Evolutionary conservation across 2,888 invertebrate species (phyloP), one percentile per base, ranked within the genome.

Genomic region (Drosophila macrospina): DNA sequence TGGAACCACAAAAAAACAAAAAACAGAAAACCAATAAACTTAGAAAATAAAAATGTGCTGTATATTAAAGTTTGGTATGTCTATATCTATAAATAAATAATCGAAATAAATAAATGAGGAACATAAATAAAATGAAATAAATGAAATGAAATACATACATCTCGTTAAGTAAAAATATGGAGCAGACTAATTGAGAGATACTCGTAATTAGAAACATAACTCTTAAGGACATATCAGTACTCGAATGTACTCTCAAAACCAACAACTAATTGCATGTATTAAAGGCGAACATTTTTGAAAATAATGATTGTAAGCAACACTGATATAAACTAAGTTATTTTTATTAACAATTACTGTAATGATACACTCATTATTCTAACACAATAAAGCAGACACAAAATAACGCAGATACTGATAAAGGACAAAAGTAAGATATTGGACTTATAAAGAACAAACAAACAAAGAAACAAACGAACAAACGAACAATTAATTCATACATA

Each of bases 291-390:
- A 28, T 28, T 28, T 28, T 28, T 28, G 28, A 28, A 68, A 72
- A 73, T 69, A 80, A 80, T 65, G 71, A 74, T 55, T 41, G 32
- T 81, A 84, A 80, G 81, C 78, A 66, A 86, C 86, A 86, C 86
- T 86, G 88, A 86, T 84, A 88, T 80, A 72, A 72, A 70, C 72
- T 87, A 85, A 86, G 87, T 78, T 82, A 81, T 74, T 81, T 81
- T 85, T 86, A 84, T 66, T 50, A 68, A 80, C 45, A 68, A 64
- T 67, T 74, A 70, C 50, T 68, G 57, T 73, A 77, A 78, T 67
- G 67, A 64, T 26, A 74, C 61, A 78, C 61, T 71, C 69, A 70
- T 77, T 69, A 70, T 63, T 57, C 74, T 57, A 57, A 48, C 30
- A 54, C 52, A 6, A 6, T 41, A 20, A 41, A 39, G 13, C 20